Base-by-base conservation (phyloP, 2,113 vertebrate species). In the Tor tambroides region DNA sequence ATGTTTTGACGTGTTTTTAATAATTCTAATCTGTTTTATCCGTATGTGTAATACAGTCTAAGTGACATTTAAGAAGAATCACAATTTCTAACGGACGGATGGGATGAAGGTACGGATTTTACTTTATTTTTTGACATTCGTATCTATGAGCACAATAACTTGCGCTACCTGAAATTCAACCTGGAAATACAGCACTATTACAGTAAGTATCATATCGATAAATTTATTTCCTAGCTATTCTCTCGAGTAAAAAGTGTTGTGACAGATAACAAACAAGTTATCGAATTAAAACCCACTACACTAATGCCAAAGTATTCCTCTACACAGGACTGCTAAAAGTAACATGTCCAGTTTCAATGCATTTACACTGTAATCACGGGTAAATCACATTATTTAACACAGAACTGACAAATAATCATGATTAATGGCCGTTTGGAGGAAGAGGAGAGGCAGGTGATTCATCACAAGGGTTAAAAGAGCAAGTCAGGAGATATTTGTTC, bases 371-470 rank as follows among this genome's bases (percentile, higher is more conserved):
- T 80, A 56, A 23, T 49, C 74, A 59, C 5, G 26, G 6, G 41
- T 51, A 21, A 43, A 82, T 82, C n/a, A 67, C 38, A 26, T 19
- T 82, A 82, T 43, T 56, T 21, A 43, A 14, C 61, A 30, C 17
- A 51, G 46, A 75, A n/a, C 17, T 89, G 7, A 43, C 10, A 30
- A 59, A 11, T 59, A 41, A 38, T 69, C 63, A 30, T n/a, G 85
- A 59, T 38, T 71, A 69, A 51, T 72, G n/a, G 26, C 2, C 11
- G 59, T 78, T 74, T 76, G 49, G 59, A 78, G 10, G 35, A 85
- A 71, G n/a, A 63, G 83, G 83, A 79, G 78, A 72, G 35, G 61
- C 63, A 41, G 38, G 9, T 41, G 35, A 26, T 78, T 85, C 46
- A 17, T 43, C 43, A 21, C 28, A 67, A 32, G 59, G 41, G 71